Base-by-base conservation (phyloP, 2,888 invertebrate genomes). In the Pachycephus smyrnensis region DNA sequence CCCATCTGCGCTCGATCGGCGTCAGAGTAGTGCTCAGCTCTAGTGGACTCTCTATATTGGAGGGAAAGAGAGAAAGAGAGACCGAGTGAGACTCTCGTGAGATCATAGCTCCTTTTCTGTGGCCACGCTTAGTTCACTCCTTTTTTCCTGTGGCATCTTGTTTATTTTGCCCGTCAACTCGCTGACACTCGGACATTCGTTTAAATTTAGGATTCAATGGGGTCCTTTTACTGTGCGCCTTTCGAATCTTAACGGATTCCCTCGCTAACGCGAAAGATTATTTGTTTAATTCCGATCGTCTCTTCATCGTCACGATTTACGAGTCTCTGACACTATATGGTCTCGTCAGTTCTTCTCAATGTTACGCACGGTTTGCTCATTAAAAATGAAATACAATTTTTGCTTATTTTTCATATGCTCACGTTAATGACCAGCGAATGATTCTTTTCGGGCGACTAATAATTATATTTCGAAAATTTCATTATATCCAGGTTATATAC, bases 201-300 rank as follows among this genome's bases (percentile, higher is more conserved):
- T 91, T 90, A 91, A 91, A 91, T 91, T 91, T 91, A 91, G 91
- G 90, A 91, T 91, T 91, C 91, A 91, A 91, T 91, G 90, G 91
- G 91, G 90, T 91, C 90, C 91, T 91, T 91, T 91, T 90, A 91
- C 88, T 87, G 84, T 83, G 86, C 85, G 84, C 87, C 88, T 88
- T 87, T 87, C 87, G 83, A 86, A 87, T 86, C 86, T 88, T 86
- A 85, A 87, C 88, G 88, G 88, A 89, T 88, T 89, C 89, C 87
- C 87, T 85, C 85, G 84, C 83, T 82, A 31, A 68, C 84, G 80
- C 82, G 85, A 82, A 78, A 83, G 89, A 90, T 89, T 89, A 90
- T 90, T 90, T 90, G 88, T 90, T 90, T 89, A 90, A 89, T 90
- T 82, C 87, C 87, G 86, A 82, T 55, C 55, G 6, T 55, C 74